Evolutionary conservation across 2,888 invertebrate species (phyloP).

Genomic region (Zeuzera pyrina): DNA sequence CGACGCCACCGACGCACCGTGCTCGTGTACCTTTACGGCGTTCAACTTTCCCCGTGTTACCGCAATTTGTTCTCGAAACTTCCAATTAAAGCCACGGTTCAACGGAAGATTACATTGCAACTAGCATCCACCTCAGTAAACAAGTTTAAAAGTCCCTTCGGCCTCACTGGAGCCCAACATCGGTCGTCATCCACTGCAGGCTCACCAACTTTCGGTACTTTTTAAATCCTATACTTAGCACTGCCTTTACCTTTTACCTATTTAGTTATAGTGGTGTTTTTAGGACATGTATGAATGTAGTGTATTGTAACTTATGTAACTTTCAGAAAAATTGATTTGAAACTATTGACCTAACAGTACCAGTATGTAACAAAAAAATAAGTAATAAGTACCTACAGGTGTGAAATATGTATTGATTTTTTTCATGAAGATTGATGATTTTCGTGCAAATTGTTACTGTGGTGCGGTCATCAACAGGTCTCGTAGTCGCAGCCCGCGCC

Average conservation of each 20-base stretch:
- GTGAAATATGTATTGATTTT: no score
- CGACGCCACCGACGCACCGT: slow-evolving; percentile 50
- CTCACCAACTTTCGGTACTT: slow-evolving; percentile 69
- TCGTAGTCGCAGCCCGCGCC: slow-evolving; percentile 62
- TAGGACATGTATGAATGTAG: no score
- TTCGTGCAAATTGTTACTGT: no score
- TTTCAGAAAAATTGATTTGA: no score
- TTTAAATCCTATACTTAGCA: slow-evolving; percentile 68
- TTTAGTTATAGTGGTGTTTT: slow-evolving; percentile 34
- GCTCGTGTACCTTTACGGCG: slow-evolving; percentile 39
- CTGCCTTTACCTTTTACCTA: slow-evolving; percentile 53
- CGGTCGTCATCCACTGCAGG: slow-evolving; percentile 45
- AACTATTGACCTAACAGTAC: no score
- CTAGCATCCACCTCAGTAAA: slow-evolving; percentile 36
- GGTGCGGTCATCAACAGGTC: slow-evolving; percentile 32
- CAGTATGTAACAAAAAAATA: no score
- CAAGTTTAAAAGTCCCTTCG: slow-evolving; percentile 40
- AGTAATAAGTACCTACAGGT: no score
- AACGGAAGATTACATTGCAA: slow-evolving; percentile 51
- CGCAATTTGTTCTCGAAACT: slow-evolving; percentile 48
- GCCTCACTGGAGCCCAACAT: slow-evolving; percentile 61
- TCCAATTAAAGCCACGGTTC: slow-evolving; percentile 46
- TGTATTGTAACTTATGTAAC: no score
- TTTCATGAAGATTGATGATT: no score
- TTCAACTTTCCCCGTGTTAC: slow-evolving; percentile 40